Conservation (phyloP, 2,113 vertebrate species). For the Toxostoma redivivum region DNA sequence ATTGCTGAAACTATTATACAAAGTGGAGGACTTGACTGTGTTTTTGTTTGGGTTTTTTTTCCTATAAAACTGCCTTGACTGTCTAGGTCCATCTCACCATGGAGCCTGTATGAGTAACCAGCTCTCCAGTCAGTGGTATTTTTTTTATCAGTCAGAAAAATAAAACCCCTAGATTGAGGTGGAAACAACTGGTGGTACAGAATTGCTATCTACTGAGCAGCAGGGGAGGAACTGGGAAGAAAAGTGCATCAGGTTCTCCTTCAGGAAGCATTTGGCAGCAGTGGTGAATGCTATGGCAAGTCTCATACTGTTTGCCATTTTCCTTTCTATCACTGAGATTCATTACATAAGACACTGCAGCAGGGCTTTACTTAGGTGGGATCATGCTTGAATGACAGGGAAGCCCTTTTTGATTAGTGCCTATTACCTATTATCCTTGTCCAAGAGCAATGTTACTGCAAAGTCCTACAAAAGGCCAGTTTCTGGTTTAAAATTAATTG, state of each 20-base stretch:
- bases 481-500: not conserved
- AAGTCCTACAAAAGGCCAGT: not conserved
- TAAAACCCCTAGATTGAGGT: not conserved
- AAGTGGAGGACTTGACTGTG: not conserved
- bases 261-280: not conserved
- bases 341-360: not conserved
- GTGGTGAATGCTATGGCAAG: not conserved
- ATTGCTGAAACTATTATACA: not conserved
- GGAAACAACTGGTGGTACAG: not conserved
- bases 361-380: not conserved
- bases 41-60: not conserved
- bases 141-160: not conserved
- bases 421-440: not conserved
- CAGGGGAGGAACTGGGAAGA: not conserved
- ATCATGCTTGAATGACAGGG: not conserved
- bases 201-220: constrained; percentile 43
- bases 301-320: not conserved
- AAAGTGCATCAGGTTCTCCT: not conserved
- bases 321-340: not conserved
- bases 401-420: not conserved
- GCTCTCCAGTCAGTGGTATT: not conserved
- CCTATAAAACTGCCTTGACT: not conserved
- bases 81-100: not conserved
- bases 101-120: not conserved
- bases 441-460: not conserved